Conservation (phyloP, 2,797 vertebrate genomes). For the Taeniopygia guttata region DNA sequence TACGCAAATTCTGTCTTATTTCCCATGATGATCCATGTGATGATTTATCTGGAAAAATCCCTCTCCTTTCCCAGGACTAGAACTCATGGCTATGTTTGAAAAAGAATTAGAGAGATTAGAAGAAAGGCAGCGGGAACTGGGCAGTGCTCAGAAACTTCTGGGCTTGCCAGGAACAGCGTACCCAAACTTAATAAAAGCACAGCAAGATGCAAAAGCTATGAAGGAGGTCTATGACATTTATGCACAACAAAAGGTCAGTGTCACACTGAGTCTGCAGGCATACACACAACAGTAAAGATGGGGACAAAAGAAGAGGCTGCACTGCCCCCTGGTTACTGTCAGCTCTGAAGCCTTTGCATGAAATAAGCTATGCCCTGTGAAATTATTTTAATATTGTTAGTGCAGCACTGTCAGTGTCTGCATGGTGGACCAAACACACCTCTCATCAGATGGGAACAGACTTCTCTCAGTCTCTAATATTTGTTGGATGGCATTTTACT, state of each 20-base stretch:
- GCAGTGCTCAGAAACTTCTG: slow-evolving; percentile 88
- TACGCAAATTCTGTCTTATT: not conserved
- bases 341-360: not conserved
- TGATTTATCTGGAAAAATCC: not conserved
- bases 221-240: slow-evolving; percentile 86
- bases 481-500: not conserved
- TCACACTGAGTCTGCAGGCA: not conserved
- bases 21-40: not conserved
- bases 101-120: slow-evolving; percentile 81
- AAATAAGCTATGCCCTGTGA: not conserved
- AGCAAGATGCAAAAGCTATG: slow-evolving; percentile 85
- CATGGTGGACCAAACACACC: not conserved
- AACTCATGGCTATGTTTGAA: slow-evolving; percentile 80
- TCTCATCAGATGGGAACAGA: not conserved
- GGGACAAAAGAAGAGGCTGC: not conserved
- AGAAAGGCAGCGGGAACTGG: slow-evolving; percentile 77
- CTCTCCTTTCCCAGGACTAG: slow-evolving; percentile 74
- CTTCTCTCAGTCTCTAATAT: not conserved
- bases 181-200: slow-evolving; percentile 82
- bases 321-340: not conserved
- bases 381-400: not conserved
- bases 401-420: not conserved
- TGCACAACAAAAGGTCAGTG: slow-evolving; percentile 80
- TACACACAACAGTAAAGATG: not conserved
- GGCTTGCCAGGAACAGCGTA: slow-evolving; percentile 83